Evolutionary conservation across 2,888 invertebrate species (phyloP), one percentile per base, ranked within the genome.

Genomic region (Dicycla oo): DNA sequence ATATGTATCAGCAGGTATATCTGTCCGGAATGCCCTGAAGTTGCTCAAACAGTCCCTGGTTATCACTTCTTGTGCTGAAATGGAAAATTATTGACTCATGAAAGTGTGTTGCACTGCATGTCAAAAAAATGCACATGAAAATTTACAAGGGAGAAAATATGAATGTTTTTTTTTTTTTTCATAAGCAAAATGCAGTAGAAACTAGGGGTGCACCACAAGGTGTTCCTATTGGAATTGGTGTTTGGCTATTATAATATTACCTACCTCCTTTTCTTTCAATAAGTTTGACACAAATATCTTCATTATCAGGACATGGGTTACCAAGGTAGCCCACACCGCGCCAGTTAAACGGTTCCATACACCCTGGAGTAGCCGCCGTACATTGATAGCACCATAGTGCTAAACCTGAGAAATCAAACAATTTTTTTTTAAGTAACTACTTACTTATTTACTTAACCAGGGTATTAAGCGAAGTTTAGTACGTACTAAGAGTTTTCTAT

Each of bases 1-100:
- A 90, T 99, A 99, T 75, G 97, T 98, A 91, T 99, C 99, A 0
- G 98, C 98, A 10, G 99, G 99, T 85, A 99, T 98, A 88, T 99
- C 99, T 6, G 97, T 98, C 68, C 99, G 96, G 84, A 98, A 97
- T 51, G 97, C 97, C 89, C 97, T 97, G 73, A 99, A 94, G 53
- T 97, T 97, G 89, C 98, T 99, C 57, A 99, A 92, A 90, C 99
- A 99, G 84, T 98, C 98, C 85, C 99, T 96, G 0, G 98, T 99
- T 60, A 99, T 98, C 0, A 98, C 96, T 88, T 97, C 97, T 89
- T 98, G 97, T 38, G 98, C 98, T 98, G 93, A 75, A 88, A 89
- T 26, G 43, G 3, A 58, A 64, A 69, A 40, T 2, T 7, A 20
- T 4, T 47, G 8, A 45, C 8, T 38, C 10, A 43, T 45, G 10